Evolutionary conservation across 92 coral and sea anemone genomes (phyloP).

Genomic region (Epizoanthus illoricatus): DNA sequence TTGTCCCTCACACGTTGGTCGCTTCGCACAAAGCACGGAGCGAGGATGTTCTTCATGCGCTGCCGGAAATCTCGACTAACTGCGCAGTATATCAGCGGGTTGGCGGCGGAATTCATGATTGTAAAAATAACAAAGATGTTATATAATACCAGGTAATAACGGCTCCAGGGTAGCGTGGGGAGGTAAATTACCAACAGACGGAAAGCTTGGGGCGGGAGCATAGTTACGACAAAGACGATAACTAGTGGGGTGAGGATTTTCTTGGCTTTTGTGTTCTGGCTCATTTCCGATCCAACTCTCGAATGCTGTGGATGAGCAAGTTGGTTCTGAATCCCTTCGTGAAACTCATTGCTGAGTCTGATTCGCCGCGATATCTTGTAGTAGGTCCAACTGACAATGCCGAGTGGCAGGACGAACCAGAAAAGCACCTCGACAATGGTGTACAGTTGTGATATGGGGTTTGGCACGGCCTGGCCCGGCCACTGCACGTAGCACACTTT

Average conservation of each 20-base stretch:
- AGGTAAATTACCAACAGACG: slow-evolving; percentile 1
- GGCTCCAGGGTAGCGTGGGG: slow-evolving; percentile 13
- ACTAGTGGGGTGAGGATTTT: slow-evolving; percentile 24
- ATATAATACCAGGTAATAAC: slow-evolving; percentile 2
- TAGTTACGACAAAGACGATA: slow-evolving; percentile 11
- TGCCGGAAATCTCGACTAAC: slow-evolving; percentile 9
- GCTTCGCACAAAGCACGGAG: too few relatives aligned
- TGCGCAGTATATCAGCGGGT: slow-evolving; percentile 18
- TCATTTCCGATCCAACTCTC: not conserved
- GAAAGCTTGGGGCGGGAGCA: slow-evolving; percentile 7
- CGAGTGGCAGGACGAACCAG: slow-evolving; percentile 14
- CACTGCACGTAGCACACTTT: slow-evolving; percentile 4
- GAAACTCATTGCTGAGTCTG: not conserved
- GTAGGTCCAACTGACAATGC: slow-evolving; percentile 1
- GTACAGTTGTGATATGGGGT: not conserved
- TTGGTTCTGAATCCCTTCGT: slow-evolving; percentile 2
- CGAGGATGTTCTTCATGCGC: not conserved
- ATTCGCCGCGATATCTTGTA: slow-evolving; percentile 15
- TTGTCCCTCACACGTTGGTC: too few relatives aligned
- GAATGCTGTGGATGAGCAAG: not conserved
- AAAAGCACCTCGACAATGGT: not conserved
- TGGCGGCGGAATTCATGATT: slow-evolving; percentile 1
- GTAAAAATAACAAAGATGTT: slow-evolving; percentile 5
- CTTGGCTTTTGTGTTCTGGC: slow-evolving; percentile 19
- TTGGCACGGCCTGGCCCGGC: not conserved